phyloP scores from a whole-genome alignment of 2,888 invertebrate species.

The Limnephilus marmoratus region DNA sequence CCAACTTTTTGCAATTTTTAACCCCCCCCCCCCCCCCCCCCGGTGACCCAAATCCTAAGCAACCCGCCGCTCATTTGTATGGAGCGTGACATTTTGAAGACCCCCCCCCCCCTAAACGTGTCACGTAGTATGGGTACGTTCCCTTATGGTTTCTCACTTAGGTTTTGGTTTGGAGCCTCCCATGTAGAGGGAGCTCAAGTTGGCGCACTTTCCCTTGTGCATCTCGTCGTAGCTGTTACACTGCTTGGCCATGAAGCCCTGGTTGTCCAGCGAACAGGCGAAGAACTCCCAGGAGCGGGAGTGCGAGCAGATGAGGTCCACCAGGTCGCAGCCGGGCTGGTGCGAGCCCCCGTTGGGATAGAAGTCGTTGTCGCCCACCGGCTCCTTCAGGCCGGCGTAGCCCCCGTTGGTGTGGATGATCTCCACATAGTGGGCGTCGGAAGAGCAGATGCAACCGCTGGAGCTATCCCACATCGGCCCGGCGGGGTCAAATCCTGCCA shows the following conservation, averaged over 20 bases:
- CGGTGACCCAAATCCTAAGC: too few relatives aligned
- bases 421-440: constrained; percentile 73
- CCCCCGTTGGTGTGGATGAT: constrained; percentile 74
- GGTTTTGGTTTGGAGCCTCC: constrained; percentile 54
- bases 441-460: constrained; percentile 68
- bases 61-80: too few relatives aligned
- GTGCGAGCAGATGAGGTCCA: constrained; percentile 55
- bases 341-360: constrained; percentile 71
- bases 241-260: constrained; percentile 50
- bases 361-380: constrained; percentile 74
- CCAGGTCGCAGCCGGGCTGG: constrained; percentile 71
- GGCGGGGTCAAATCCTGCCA: constrained; percentile 73
- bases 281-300: constrained; percentile 52
- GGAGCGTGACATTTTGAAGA: too few relatives aligned
- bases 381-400: constrained; percentile 72
- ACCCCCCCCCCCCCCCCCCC: too few relatives aligned
- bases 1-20: too few relatives aligned
- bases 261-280: constrained; percentile 56
- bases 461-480: constrained; percentile 71
- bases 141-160: constrained; percentile 42
- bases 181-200: constrained; percentile 52
- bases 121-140: too few relatives aligned
- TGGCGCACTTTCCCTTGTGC: constrained; percentile 46
- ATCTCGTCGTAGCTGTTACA: constrained; percentile 50
- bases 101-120: too few relatives aligned